A percentile compares a stretch with the other conserved stretches of the same genome.
Evolutionary conservation across 64 coral and sea anemone species (phyloP).

Genomic region (Porites australiensis): DNA sequence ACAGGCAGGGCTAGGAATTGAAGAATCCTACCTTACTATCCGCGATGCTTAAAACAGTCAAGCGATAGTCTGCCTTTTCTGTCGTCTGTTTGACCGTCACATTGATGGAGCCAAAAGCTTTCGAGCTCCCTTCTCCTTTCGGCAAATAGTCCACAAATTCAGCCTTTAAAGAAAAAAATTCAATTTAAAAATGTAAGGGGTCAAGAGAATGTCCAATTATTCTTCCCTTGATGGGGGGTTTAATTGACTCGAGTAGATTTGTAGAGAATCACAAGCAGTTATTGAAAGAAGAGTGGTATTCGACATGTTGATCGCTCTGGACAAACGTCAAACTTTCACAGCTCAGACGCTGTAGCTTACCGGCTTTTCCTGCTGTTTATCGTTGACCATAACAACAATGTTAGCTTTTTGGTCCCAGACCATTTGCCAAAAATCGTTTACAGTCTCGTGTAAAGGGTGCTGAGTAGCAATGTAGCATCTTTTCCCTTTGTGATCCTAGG

Average conservation of each 20-base stretch:
- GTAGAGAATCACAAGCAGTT: no score
- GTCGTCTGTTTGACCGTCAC: conserved; percentile 74
- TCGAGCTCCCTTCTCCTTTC: conserved; percentile 41
- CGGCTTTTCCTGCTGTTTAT: conserved; percentile 74
- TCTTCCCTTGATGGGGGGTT: background rate
- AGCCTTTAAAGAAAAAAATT: conserved; percentile 2
- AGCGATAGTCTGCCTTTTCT: conserved; percentile 77
- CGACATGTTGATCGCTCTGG: no score
- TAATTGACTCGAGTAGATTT: no score
- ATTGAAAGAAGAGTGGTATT: no score
- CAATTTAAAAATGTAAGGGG: background rate
- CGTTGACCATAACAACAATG: conserved; percentile 88
- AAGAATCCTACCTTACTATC: conserved; percentile 56
- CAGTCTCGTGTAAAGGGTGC: conserved; percentile 79
- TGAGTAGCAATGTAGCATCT: conserved; percentile 86
- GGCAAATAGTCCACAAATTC: conserved; percentile 80
- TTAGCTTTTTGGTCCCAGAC: conserved; percentile 82
- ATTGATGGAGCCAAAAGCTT: conserved; percentile 52
- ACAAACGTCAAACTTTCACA: no score
- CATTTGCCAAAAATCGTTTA: conserved; percentile 91
- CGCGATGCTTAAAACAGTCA: conserved; percentile 64
- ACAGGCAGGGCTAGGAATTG: background rate
- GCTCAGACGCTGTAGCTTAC: conserved; percentile 14
- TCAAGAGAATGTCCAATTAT: background rate
- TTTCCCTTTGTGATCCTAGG: conserved; percentile 68